Percentiles rank a stretch among this genome's conserved stretches.
Conservation (phyloP, 2,888 invertebrate species). For the Caenorhabditis parvicauda region DNA sequence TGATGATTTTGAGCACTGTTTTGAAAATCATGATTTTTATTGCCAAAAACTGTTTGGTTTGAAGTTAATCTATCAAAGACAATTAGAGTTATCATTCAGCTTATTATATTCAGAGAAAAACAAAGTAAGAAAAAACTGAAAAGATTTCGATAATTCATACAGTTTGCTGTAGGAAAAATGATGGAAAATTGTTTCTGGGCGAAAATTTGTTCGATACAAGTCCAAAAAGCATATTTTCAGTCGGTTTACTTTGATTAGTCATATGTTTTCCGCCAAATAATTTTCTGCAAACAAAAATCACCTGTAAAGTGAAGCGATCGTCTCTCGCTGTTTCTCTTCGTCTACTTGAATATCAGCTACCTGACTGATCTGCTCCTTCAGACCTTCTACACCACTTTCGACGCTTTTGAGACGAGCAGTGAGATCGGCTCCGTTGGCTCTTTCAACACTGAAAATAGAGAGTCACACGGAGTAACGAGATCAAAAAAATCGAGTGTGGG, state of each 20-base stretch:
- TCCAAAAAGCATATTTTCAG: not conserved
- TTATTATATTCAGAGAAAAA: no score
- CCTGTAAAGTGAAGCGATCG: constrained; percentile 30
- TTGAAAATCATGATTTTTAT: no score
- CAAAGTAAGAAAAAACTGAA: no score
- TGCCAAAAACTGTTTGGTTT: no score
- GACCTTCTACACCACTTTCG: constrained; percentile 14
- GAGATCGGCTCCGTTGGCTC: constrained; percentile 32
- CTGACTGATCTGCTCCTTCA: constrained; percentile 25
- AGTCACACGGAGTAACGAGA: not conserved
- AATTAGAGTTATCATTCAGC: no score
- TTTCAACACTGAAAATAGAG: constrained; percentile 29
- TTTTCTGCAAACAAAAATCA: constrained; percentile 1
- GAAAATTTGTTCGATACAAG: not conserved
- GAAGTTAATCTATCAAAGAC: no score
- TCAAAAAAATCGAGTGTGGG: no score
- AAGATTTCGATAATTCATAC: no score
- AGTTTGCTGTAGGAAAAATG: no score
- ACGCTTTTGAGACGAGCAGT: constrained; percentile 27
- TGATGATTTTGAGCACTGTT: no score
- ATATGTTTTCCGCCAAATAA: not conserved
- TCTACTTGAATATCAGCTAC: constrained; percentile 33
- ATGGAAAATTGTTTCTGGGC: no score
- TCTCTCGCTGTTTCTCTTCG: constrained; percentile 23
- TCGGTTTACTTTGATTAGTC: not conserved